A percentile compares a stretch with the other conserved stretches of the same genome.
Evolutionary conservation across 2,797 vertebrate species (phyloP).

Genomic region (Sibirionetta formosa): DNA sequence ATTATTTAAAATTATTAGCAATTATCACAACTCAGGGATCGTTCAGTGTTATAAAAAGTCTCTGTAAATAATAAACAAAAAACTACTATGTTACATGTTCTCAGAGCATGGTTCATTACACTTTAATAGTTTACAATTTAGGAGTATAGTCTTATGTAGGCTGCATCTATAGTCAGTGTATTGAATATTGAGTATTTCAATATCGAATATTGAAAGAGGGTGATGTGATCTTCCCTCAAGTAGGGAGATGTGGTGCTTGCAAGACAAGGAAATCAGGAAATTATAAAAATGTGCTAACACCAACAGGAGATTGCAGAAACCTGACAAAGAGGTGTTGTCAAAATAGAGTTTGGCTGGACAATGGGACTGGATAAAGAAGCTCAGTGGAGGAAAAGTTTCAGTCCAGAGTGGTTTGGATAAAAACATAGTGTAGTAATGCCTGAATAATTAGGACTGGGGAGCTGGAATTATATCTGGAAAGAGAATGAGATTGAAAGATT

Average conservation of each 20-base stretch:
- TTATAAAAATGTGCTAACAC: not conserved
- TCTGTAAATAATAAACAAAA: constrained; percentile 43
- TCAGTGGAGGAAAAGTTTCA: not conserved
- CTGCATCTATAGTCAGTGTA: not conserved
- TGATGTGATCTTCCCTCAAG: constrained; percentile 30
- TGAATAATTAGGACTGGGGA: not conserved
- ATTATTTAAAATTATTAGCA: constrained; percentile 23
- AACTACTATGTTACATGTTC: constrained; percentile 26
- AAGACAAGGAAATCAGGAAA: not conserved
- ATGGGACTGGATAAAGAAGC: not conserved
- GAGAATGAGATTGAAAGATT: constrained; percentile 22
- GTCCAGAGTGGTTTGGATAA: not conserved
- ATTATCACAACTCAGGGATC: not conserved
- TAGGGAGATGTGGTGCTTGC: not conserved
- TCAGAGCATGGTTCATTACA: constrained; percentile 16
- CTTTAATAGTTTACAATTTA: not conserved
- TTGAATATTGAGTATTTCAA: not conserved
- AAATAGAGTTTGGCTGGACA: not conserved
- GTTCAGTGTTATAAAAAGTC: constrained; percentile 8
- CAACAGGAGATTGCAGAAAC: not conserved
- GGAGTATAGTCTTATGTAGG: constrained; percentile 6
- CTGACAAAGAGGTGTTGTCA: not conserved
- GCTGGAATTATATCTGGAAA: constrained; percentile 40
- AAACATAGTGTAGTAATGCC: not conserved
- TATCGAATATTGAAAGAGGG: not conserved